Evolutionary conservation across 1,140 invertebrate genomes (phyloP).

Genomic region (Aphelenchoides avenae): DNA sequence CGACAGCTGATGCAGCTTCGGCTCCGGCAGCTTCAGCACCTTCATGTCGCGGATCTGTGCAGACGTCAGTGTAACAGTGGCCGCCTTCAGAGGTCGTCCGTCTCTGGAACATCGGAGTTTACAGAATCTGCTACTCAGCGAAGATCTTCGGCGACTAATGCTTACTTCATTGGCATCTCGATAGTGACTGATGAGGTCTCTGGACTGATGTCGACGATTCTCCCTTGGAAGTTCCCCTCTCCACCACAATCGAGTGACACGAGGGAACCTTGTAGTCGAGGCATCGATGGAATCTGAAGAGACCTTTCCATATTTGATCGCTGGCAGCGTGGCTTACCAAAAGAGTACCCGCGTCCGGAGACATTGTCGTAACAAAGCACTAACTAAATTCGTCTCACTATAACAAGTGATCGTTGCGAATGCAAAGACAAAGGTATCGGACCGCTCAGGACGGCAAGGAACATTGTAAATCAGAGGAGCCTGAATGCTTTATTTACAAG

Average conservation of each 20-base stretch:
- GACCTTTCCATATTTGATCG: too few species aligned
- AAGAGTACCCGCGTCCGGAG: too few species aligned
- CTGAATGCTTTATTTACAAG: constrained; percentile 4
- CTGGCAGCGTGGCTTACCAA: too few species aligned
- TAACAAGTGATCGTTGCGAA: too few species aligned
- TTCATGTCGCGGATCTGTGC: neutral
- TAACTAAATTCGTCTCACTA: too few species aligned
- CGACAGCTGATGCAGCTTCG: too few species aligned
- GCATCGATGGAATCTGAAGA: too few species aligned
- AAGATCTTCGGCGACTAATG: neutral
- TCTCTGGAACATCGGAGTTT: constrained; percentile 11
- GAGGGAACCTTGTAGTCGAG: constrained; percentile 41
- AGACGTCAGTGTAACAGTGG: neutral
- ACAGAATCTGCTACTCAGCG: too few species aligned
- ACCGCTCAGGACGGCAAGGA: too few species aligned
- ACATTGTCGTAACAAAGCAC: too few species aligned
- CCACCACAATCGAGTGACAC: constrained; percentile 40
- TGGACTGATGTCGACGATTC: constrained; percentile 17
- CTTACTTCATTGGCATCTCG: constrained; percentile 40
- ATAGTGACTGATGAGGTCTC: constrained; percentile 27
- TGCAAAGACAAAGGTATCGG: neutral
- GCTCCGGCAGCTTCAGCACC: neutral
- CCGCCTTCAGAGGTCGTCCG: neutral
- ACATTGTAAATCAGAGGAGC: too few species aligned
- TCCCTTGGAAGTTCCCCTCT: constrained; percentile 44